These are phyloP conservation scores for Scrobipalpa atriplicella DNA, from an alignment of 2,888 invertebrate species.

Conservation along the genomic window DNA sequence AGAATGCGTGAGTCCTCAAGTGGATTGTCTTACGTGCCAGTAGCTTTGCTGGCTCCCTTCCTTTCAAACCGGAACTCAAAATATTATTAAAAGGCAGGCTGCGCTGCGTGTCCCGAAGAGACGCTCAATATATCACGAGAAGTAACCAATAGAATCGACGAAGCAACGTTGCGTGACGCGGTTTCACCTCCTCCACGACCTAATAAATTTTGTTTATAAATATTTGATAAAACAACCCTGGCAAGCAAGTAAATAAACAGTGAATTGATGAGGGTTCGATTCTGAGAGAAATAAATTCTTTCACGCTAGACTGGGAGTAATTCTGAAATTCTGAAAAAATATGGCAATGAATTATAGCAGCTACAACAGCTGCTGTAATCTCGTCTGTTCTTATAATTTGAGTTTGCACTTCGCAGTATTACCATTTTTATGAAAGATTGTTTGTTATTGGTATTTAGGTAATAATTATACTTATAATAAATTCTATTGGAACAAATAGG, in stretches of 20 bases:
- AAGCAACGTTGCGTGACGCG: conserved; percentile 68
- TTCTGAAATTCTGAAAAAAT: too few relatives aligned
- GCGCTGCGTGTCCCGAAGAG: conserved; percentile 64
- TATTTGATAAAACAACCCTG: conserved; percentile 67
- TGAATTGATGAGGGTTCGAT: neutral
- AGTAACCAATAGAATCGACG: conserved; percentile 66
- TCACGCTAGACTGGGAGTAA: neutral
- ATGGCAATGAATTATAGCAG: too few relatives aligned
- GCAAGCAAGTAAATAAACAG: neutral
- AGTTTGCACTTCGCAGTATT: too few relatives aligned
- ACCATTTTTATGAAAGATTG: too few relatives aligned
- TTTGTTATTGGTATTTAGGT: too few relatives aligned
- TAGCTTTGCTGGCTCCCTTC: conserved; percentile 34
- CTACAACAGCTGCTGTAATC: too few relatives aligned
- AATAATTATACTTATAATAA: too few relatives aligned
- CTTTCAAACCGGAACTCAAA: conserved; percentile 34
- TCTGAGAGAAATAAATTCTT: neutral
- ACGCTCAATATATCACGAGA: conserved; percentile 60
- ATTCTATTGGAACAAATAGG: too few relatives aligned
- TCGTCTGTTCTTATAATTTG: too few relatives aligned
- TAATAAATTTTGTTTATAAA: conserved; percentile 65
- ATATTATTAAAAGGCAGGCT: conserved; percentile 52
- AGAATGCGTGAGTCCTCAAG: too few relatives aligned
- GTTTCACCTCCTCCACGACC: conserved; percentile 57
- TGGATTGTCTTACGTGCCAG: too few relatives aligned